Percentiles rank a stretch among this genome's conserved stretches.
These are phyloP conservation scores for Caenorhabditis angaria DNA, from an alignment of 2,888 invertebrate genomes.

Conservation along the genomic window DNA sequence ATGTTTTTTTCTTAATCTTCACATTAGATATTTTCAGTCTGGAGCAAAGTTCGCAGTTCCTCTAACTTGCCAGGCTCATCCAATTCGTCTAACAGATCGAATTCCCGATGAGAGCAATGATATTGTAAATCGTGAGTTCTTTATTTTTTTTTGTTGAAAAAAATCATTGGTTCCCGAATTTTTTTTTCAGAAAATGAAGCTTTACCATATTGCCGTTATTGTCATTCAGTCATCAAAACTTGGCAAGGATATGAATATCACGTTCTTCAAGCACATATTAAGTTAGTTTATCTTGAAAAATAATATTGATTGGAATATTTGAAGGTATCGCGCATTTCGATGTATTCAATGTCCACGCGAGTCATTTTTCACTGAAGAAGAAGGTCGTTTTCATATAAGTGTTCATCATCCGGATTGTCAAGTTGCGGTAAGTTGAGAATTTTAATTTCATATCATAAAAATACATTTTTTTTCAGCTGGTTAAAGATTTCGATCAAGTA, in stretches of 20 bases:
- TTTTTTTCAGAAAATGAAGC: conserved; percentile 20
- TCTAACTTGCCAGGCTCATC: conserved; percentile 47
- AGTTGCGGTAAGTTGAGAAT: conserved; percentile 9
- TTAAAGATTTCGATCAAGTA: conserved; percentile 13
- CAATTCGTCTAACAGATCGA: conserved; percentile 37
- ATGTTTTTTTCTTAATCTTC: neutral
- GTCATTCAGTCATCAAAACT: conserved; percentile 43
- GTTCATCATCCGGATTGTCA: conserved; percentile 19
- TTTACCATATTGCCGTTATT: conserved; percentile 39
- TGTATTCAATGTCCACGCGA: conserved; percentile 49
- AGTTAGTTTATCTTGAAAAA: conserved; percentile 23
- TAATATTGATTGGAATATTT: neutral
- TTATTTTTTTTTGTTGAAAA: neutral
- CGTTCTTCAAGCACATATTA: conserved; percentile 41
- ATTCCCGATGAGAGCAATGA: conserved; percentile 42
- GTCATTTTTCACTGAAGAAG: conserved; percentile 48
- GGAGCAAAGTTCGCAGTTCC: conserved; percentile 48
- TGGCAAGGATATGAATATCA: conserved; percentile 53
- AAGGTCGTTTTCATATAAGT: conserved; percentile 44
- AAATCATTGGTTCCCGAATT: neutral
- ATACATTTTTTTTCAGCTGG: conserved; percentile 15
- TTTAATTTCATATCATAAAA: neutral
- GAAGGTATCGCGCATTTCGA: conserved; percentile 46
- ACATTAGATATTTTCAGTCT: conserved; percentile 30
- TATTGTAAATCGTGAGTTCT: conserved; percentile 46